Evolutionary conservation across 2,113 vertebrate genomes (phyloP), one percentile per base, ranked within the genome.

Genomic region (Uria lomvia): DNA sequence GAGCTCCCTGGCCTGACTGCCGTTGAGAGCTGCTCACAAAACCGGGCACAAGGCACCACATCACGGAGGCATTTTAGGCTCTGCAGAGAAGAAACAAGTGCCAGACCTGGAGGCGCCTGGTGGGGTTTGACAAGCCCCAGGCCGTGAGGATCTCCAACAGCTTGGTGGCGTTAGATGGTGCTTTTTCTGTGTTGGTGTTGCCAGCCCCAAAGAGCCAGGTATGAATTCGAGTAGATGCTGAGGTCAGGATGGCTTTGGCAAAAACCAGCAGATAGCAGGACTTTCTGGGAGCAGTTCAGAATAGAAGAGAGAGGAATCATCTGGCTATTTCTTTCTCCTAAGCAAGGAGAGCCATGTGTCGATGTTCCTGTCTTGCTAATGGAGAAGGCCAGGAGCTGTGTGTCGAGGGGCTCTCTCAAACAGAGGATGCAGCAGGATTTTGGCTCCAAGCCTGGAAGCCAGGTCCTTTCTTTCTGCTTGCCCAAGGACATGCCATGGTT

Each of bases 171-270:
- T 62, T 17, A 43, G 21, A 20, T 6, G 22, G 30, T 21, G 18
- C 10, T 52, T 59, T 22, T 76, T 43, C 55, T 43, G 5, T 5
- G 3, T 6, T 70, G 81, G n/a, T 15, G 13, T 8, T 45, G 29
- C 58, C 75, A 82, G 38, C 18, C 45, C 40, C 29, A 34, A 13
- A 32, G 43, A 89, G 18, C 47, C 67, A 58, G 49, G 30, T 2
- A 12, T 52, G 43, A 75, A 5, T n/a, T 55, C 0, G 0, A 52
- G 72, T 53, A 70, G 74, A 34, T 1, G 2, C 21, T 0, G 0
- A 42, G 70, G n/a, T 55, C 66, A 67, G 56, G 65, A 42, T n/a
- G n/a, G 82, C n/a, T 90, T 73, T 71, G 70, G 47, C n/a, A 36
- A 34, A 58, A 38, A 13, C 1, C 4, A 50, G 65, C 36, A 62